phyloP scores from a whole-genome alignment of 2,888 invertebrate species.

The Stenolophus ochropezus region DNA sequence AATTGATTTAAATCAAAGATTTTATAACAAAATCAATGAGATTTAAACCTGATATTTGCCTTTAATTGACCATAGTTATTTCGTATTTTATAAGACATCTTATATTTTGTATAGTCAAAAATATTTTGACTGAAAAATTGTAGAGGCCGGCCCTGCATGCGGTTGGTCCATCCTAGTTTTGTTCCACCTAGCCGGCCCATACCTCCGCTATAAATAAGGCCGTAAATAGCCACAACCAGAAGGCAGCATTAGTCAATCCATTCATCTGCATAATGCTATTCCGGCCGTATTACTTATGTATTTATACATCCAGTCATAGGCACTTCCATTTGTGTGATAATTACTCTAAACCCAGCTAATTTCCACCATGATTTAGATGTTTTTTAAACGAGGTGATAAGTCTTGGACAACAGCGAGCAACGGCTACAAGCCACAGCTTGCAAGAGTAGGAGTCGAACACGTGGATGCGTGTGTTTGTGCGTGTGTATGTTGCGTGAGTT shows the following conservation, averaged over 20 bases:
- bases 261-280: slow-evolving; percentile 57
- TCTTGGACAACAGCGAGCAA: slow-evolving; percentile 12
- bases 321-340: slow-evolving; percentile 59
- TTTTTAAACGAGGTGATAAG: slow-evolving; percentile 58
- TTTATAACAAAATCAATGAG: no score
- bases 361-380: slow-evolving; percentile 54
- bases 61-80: no score
- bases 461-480: not conserved
- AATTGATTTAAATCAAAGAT: no score
- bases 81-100: no score
- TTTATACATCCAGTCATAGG: slow-evolving; percentile 56
- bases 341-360: slow-evolving; percentile 55
- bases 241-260: slow-evolving; percentile 59
- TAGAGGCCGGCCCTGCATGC: not conserved
- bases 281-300: slow-evolving; percentile 52
- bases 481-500: slow-evolving; percentile 26
- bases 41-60: no score
- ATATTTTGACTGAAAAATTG: not conserved
- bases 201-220: slow-evolving; percentile 53
- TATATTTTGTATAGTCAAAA: no score
- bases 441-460: not conserved
- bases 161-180: not conserved
- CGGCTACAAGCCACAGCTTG: no score
- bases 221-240: slow-evolving; percentile 54
- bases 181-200: not conserved